phyloP scores from a whole-genome alignment of 1,140 invertebrate genomes.

The Trichomalopsis sarcophagae region DNA sequence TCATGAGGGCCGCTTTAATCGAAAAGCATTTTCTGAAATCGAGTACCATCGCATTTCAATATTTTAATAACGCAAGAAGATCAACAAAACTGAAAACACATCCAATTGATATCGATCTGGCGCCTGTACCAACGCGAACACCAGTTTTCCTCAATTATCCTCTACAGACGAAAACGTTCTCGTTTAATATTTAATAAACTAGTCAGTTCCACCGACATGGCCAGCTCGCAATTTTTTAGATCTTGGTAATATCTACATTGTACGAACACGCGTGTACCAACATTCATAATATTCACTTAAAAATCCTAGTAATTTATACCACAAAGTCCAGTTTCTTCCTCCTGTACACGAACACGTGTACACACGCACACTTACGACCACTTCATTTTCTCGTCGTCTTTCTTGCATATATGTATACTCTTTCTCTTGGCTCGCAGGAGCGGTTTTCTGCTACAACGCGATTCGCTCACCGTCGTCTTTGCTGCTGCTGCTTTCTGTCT shows the following conservation, averaged over 20 bases:
- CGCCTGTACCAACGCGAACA: not conserved
- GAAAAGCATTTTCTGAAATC: not conserved
- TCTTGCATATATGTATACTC: not conserved
- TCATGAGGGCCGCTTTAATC: not conserved
- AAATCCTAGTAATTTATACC: constrained; percentile 35
- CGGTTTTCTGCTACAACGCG: not conserved
- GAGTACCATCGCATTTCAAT: not conserved
- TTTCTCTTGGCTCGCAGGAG: not conserved
- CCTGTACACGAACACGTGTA: not conserved
- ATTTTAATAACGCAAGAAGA: not conserved
- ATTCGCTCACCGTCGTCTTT: not conserved
- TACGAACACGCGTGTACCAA: not conserved
- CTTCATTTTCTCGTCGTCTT: constrained; percentile 12
- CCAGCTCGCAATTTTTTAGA: constrained; percentile 24
- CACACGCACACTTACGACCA: not conserved
- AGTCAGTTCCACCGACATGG: not conserved
- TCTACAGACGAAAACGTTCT: not conserved
- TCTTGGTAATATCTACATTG: constrained; percentile 25
- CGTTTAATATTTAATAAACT: too few relatives aligned
- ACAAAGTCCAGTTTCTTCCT: constrained; percentile 35
- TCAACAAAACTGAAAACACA: not conserved
- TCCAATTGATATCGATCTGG: not conserved
- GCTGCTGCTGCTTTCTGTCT: not conserved
- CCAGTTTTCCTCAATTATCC: not conserved
- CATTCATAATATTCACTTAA: not conserved